Evolutionary conservation across 2,888 invertebrate species (phyloP), one percentile per base, ranked within the genome.

Genomic region (Glaucopsyche alexis): DNA sequence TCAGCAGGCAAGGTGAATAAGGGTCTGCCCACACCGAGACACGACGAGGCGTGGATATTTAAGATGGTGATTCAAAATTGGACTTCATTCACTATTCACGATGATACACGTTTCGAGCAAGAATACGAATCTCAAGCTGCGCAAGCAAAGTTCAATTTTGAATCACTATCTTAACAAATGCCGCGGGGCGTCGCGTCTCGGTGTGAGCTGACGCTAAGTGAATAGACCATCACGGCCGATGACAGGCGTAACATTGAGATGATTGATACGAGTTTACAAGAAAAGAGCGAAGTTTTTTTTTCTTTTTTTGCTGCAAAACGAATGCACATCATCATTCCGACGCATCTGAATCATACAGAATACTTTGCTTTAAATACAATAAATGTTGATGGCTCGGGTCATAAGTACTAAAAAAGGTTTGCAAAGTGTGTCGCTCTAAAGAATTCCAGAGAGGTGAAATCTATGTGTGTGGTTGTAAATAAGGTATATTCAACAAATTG

Each of bases 151-250:
- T n/a, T n/a, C n/a, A n/a, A n/a, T n/a, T n/a, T n/a, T n/a, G n/a
- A n/a, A n/a, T n/a, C n/a, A n/a, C n/a, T 29, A 29, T 29, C 29
- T 1, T 29, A 29, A 29, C n/a, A 29, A 29, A 29, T 29, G 4
- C 29, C 1, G 29, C 4, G 29, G 3, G 3, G 29, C 3, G 29
- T 29, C 29, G 29, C 29, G 29, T 29, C 29, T 29, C 29, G 29
- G 29, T 29, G 29, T 29, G 29, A 29, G 29, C 29, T 29, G 29
- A 1, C 29, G 29, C 29, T 29, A 29, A 49, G 69, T 69, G 69
- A 69, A 69, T 69, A 69, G 69, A 69, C 47, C 69, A 69, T 69
- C 69, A 69, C 29, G 49, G 69, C 29, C 69, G 69, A 69, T 49
- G 69, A 69, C 69, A 69, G 29, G 47, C 69, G 69, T 69, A 49